A percentile compares a stretch with the other conserved stretches of the same genome.
Evolutionary conservation across 2,888 invertebrate genomes (phyloP).

Genomic region (Scrobipalpa atriplicella): DNA sequence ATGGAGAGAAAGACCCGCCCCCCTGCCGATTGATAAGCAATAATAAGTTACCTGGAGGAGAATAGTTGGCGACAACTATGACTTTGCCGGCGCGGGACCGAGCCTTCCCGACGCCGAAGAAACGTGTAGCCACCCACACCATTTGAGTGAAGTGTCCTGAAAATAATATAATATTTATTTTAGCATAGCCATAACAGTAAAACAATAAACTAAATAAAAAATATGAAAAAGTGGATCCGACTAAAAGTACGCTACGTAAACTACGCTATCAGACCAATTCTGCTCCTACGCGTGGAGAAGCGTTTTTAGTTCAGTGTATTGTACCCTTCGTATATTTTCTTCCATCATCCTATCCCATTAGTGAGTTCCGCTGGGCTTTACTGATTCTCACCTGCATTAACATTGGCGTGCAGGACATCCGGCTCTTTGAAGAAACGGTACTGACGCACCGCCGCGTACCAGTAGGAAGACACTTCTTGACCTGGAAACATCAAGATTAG

Average conservation of each 20-base stretch:
- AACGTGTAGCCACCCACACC: constrained; percentile 90
- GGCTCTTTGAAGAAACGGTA: constrained; percentile 89
- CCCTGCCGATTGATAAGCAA: neutral
- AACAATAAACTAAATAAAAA: neutral
- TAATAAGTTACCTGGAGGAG: constrained; percentile 84
- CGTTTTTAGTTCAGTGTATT: too few relatives aligned
- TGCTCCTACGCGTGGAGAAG: too few relatives aligned
- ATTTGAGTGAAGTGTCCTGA: constrained; percentile 94
- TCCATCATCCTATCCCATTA: too few relatives aligned
- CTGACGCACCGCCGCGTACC: constrained; percentile 90
- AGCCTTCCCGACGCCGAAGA: constrained; percentile 92
- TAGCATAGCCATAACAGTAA: neutral
- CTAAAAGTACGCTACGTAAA: too few relatives aligned
- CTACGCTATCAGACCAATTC: too few relatives aligned
- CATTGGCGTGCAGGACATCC: constrained; percentile 88
- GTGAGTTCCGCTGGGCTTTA: too few relatives aligned
- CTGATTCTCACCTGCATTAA: constrained; percentile 85
- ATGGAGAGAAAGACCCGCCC: too few relatives aligned
- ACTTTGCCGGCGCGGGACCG: constrained; percentile 89
- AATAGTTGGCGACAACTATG: constrained; percentile 93
- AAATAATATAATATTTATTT: neutral
- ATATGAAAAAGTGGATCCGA: too few relatives aligned
- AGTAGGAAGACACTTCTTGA: constrained; percentile 91
- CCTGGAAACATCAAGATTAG: constrained; percentile 67
- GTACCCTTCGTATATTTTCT: too few relatives aligned